phyloP scores from a whole-genome alignment of 2,113 vertebrate genomes.

The Condylura cristata region DNA sequence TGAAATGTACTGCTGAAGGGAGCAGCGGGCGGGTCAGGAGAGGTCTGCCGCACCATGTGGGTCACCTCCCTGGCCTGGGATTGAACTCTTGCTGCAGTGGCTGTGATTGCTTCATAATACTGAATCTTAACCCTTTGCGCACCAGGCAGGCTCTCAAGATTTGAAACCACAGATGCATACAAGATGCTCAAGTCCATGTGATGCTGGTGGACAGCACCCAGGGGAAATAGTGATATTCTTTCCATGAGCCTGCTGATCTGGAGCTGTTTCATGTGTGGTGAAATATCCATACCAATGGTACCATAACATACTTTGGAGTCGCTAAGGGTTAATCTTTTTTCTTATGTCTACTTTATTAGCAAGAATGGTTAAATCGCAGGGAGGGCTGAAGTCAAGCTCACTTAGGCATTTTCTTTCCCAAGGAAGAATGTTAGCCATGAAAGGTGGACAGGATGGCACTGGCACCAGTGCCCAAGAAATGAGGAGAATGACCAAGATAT shows the following conservation, averaged over 20 bases:
- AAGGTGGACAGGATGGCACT: background rate
- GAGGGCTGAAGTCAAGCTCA: background rate
- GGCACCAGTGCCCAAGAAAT: background rate
- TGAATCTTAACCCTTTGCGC: too few relatives aligned
- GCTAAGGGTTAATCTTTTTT: background rate
- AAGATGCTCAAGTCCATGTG: background rate
- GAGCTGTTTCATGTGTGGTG: background rate
- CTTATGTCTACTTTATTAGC: background rate
- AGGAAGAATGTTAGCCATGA: background rate
- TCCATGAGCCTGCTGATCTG: background rate
- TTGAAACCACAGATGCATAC: background rate
- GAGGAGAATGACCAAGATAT: background rate
- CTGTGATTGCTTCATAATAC: too few relatives aligned
- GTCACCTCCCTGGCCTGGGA: too few relatives aligned
- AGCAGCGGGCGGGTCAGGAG: too few relatives aligned
- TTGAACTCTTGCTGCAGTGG: too few relatives aligned
- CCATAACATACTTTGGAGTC: background rate
- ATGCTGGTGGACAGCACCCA: background rate
- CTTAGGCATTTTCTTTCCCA: background rate
- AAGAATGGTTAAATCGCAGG: background rate
- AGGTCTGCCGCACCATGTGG: too few relatives aligned
- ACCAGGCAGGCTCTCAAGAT: background rate
- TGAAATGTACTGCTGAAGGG: too few relatives aligned
- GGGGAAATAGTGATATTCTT: background rate
- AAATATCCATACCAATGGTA: background rate